Base-by-base conservation (phyloP, 1,140 invertebrate species). In the Caenorhabditis briggsae region DNA sequence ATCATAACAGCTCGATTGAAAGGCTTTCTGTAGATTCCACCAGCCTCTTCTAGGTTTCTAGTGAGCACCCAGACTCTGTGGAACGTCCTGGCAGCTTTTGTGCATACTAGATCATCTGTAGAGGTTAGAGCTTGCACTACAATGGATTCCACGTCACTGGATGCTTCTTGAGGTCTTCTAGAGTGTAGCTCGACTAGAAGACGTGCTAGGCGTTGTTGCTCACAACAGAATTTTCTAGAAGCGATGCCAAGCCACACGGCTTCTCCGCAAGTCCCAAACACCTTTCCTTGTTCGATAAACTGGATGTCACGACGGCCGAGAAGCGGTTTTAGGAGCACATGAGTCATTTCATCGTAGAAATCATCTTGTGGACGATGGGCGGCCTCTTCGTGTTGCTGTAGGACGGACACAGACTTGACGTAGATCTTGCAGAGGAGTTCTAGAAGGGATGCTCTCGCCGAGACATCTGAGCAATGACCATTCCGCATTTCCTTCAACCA, bases 1-100 rank as follows among this genome's bases (percentile, higher is more conserved):
- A 92, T 88, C 91, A 92, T 92, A 16, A 92, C 58, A 56, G 89
- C 91, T 33, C 90, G 82, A 87, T 91, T 92, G 86, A 91, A 90
- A 12, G 91, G 90, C 41, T 91, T 91, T 9, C 82, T 46, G 7
- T 74, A 58, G 23, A 88, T 41, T 70, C 16, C 65, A n/a, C 65
- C 16, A 46, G 20, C n/a, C 18, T 91, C 89, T 14, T 90, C 88
- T 9, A 84, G 48, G 53, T 59, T 55, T 20, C 82, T 46, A 33
- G 48, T 90, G n/a, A 89, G 53, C 2, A 82, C 58, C 91, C 91
- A 92, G 20, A 92, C 56, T 16, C 87, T 82, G 23, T 89, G 85
- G 82, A 92, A 92, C 48, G 92, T 92, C 56, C 83, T 82, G 18
- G 89, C 90, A 25, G 91, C 91, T 46, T 74, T 55, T 12, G 88